Percentiles rank a stretch among this genome's conserved stretches.
Evolutionary conservation across 2,888 invertebrate genomes (phyloP).

Genomic region (Pyrocoelia pectoralis): DNA sequence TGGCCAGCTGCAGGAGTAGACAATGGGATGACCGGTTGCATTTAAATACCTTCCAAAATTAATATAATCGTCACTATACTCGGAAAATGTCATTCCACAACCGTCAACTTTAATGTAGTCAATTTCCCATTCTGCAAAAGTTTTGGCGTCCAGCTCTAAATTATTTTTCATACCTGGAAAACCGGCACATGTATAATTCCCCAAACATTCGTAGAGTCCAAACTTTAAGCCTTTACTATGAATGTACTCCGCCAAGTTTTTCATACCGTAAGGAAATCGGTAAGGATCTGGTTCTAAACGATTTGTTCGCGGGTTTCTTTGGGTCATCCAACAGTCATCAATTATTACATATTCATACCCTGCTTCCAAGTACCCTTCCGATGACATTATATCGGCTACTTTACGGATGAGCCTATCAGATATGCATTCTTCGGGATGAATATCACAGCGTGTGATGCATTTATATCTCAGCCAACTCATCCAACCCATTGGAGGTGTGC

Average conservation of each 20-base stretch:
- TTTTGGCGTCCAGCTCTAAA: conserved; percentile 73
- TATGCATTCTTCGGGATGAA: conserved; percentile 71
- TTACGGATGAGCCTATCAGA: conserved; percentile 65
- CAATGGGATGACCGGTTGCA: conserved; percentile 76
- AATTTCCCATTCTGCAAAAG: conserved; percentile 81
- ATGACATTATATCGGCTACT: conserved; percentile 65
- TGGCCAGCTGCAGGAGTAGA: conserved; percentile 88
- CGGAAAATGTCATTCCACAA: conserved; percentile 69
- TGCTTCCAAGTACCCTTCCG: conserved; percentile 67
- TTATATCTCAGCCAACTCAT: conserved; percentile 74
- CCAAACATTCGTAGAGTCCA: conserved; percentile 85
- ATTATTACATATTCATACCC: conserved; percentile 69
- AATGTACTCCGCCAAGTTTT: conserved; percentile 67
- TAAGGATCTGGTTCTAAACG: conserved; percentile 64
- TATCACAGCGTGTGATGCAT: conserved; percentile 70
- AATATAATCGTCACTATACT: conserved; percentile 73
- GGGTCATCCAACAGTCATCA: conserved; percentile 70
- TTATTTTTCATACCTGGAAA: conserved; percentile 78
- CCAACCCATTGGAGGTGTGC: conserved; percentile 79
- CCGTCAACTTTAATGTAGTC: conserved; percentile 87
- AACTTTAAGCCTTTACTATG: conserved; percentile 78
- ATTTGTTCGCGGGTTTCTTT: conserved; percentile 60
- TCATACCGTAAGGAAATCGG: conserved; percentile 70
- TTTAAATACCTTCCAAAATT: conserved; percentile 75
- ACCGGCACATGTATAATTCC: conserved; percentile 78